Base-by-base conservation (phyloP, 2,888 invertebrate species). In the Lepidochrysops patricia region DNA sequence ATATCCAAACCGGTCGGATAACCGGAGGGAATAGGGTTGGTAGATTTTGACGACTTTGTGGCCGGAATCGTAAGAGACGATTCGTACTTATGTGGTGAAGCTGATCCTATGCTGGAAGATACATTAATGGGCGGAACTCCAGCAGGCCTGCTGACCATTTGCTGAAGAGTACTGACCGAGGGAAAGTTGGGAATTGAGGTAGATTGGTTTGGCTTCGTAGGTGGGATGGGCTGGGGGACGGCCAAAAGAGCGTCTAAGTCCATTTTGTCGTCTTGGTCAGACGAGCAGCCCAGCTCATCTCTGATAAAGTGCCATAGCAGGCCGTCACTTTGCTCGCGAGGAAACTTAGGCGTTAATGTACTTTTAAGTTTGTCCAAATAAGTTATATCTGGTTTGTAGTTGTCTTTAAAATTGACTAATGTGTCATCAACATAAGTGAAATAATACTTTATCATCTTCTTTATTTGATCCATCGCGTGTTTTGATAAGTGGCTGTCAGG, bases 351-450 rank as follows among this genome's bases (percentile, higher is more conserved):
- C 29, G 93, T 93, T 52, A 96, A 77, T 0, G 96, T 94, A 66
- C 92, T 94, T 82, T 96, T 96, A 58, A 97, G 79, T 80, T 97
- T 97, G 70, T 97, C 97, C 60, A 97, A 91, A 76, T 93, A 96
- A 0, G 94, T 93, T 2, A 94, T 92, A 68, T 93, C 93, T 15
- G 91, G 91, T 71, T 93, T 92, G 79, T 93, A 95, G 65, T 88
- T 92, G 9, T 94, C 85, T 70, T 86, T 84, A 66, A 90, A 90
- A 65, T 85, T 77, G n/a, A 90, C 69, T 34, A 79, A 82, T 5
- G 79, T 81, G 2, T 89, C 89, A 66, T 90, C 90, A 32, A 83
- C 68, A 63, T 74, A 83, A 64, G 92, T 92, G 63, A 92, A 91
- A 75, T 97, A 97, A 80, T 96, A 97, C 68, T 96, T 95, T 12